These are phyloP conservation scores for Tamandua tetradactyla DNA, from an alignment of 2,797 vertebrate species.

Conservation along the genomic window DNA sequence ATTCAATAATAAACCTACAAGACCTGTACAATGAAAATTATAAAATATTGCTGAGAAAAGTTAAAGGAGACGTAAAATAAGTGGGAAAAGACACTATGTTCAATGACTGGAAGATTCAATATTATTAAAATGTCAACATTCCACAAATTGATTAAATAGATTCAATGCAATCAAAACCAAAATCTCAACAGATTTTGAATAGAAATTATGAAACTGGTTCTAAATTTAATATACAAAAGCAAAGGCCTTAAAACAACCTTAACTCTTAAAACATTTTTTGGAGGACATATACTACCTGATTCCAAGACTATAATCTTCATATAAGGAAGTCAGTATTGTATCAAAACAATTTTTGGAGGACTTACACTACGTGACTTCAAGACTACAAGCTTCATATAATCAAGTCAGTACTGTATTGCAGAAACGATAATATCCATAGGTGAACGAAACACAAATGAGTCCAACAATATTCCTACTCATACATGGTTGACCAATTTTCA, in stretches of 20 bases:
- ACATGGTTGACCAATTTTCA: not conserved
- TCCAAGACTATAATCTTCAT: not conserved
- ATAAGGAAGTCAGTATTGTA: too few relatives aligned
- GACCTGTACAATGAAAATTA: too few relatives aligned
- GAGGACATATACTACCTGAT: not conserved
- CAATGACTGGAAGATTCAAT: not conserved
- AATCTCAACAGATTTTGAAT: not conserved
- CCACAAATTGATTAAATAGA: not conserved
- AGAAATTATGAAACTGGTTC: not conserved
- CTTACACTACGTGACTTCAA: too few relatives aligned
- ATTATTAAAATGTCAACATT: not conserved
- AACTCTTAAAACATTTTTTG: not conserved
- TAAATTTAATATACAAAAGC: not conserved
- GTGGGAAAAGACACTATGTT: not conserved
- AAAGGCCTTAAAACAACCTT: not conserved
- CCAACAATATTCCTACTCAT: not conserved
- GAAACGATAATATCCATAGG: not conserved
- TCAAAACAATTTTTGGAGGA: too few relatives aligned
- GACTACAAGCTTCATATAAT: too few relatives aligned
- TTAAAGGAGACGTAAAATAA: too few relatives aligned
- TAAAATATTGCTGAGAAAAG: too few relatives aligned
- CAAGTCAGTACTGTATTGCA: not conserved
- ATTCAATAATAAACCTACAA: too few relatives aligned
- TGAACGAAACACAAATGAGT: not conserved
- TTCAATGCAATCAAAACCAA: not conserved